Evolutionary conservation across 2,888 invertebrate genomes (phyloP).

Genomic region (Ctenicera cuprea): DNA sequence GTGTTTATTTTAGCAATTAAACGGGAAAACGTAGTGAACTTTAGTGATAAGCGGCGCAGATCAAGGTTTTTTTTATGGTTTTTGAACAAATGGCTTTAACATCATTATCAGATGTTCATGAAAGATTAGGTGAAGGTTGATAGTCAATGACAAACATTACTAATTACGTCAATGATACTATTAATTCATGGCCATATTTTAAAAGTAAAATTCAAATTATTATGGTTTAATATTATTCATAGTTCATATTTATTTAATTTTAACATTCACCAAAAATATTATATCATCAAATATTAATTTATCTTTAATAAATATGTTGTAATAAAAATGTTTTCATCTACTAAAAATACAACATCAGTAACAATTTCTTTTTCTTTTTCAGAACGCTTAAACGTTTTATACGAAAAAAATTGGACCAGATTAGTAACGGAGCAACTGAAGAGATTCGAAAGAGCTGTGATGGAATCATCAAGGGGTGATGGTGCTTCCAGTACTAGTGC

Average conservation of each 20-base stretch:
- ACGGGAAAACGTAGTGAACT: no score
- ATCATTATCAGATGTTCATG: not conserved
- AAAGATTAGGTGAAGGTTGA: not conserved
- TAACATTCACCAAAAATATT: no score
- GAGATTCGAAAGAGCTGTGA: constrained; percentile 87
- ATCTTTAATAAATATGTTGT: no score
- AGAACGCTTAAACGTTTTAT: constrained; percentile 87
- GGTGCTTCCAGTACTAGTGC: constrained; percentile 64
- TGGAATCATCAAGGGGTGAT: constrained; percentile 81
- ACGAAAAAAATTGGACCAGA: constrained; percentile 89
- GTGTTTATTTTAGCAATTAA: no score
- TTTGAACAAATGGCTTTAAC: not conserved
- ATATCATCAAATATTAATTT: no score
- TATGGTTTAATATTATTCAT: no score
- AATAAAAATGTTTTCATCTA: no score
- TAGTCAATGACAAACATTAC: not conserved
- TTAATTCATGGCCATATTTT: not conserved
- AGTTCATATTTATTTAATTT: no score
- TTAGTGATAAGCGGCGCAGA: no score
- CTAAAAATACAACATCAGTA: no score
- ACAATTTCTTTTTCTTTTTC: constrained; percentile 62
- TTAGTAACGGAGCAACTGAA: constrained; percentile 85
- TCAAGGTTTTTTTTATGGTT: not conserved
- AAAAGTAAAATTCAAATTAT: no score
- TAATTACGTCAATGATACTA: not conserved